Evolutionary conservation across 1,140 invertebrate genomes (phyloP).

Genomic region (Plutomurus gul): DNA sequence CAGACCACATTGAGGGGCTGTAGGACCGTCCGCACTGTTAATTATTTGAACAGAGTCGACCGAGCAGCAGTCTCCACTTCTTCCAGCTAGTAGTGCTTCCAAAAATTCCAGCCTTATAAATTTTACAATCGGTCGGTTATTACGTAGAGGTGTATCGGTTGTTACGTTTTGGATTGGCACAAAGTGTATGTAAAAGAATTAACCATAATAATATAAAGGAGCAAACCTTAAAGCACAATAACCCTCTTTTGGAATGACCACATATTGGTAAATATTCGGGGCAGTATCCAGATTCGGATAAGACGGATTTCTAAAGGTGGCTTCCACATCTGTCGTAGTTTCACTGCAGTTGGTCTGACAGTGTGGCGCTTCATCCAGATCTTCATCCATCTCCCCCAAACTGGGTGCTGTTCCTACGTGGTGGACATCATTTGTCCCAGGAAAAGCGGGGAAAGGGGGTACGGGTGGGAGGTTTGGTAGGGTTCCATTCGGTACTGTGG

Average conservation of each 20-base stretch:
- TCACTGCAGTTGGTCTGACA: not conserved
- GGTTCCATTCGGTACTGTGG: not conserved
- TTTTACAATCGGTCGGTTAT: not conserved
- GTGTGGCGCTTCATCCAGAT: no score
- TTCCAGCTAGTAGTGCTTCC: constrained; percentile 56
- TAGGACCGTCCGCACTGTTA: constrained; percentile 57
- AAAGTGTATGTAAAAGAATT: not conserved
- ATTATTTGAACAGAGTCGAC: constrained; percentile 58
- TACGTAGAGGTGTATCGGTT: not conserved
- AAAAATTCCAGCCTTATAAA: constrained; percentile 54
- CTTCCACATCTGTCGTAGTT: not conserved
- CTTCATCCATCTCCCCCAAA: not conserved
- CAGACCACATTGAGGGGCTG: constrained; percentile 57
- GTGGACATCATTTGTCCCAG: not conserved
- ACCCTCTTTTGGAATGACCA: constrained; percentile 13
- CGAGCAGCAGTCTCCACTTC: constrained; percentile 56
- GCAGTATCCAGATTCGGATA: constrained; percentile 35
- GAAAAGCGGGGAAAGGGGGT: not conserved
- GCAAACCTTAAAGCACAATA: constrained; percentile 44
- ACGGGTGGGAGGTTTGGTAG: not conserved
- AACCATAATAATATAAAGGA: not conserved
- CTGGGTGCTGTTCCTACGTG: not conserved
- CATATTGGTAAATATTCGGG: constrained; percentile 36
- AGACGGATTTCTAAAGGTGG: constrained; percentile 37
- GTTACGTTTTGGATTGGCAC: not conserved